Base-by-base conservation (phyloP, 2,113 vertebrate genomes). In the Festucalex cinctus region DNA sequence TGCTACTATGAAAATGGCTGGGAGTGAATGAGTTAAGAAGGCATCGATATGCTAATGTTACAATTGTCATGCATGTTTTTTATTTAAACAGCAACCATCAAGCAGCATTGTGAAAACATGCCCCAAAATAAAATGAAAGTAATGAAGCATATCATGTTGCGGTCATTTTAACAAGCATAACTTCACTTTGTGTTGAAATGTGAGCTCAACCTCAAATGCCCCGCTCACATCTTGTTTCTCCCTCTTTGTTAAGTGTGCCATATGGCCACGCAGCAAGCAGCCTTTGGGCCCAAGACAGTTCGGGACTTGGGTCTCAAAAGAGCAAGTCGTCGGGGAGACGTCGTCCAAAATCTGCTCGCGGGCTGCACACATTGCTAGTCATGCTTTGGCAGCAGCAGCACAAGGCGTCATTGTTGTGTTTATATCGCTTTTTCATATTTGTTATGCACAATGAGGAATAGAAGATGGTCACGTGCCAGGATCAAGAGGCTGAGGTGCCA, bases 221-320 rank as follows among this genome's bases (percentile, higher is more conserved):
- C 64, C 51, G 59, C 43, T 68, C 13, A 48, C 53, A 0, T 53
- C 54, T 69, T 36, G 14, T 69, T 43, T 68, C 73, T 58, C 37
- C 7, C 68, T 26, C 44, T 73, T 73, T 36, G 44, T 61, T 66
- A 71, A 71, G 28, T 69, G 65, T 36, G 75, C 80, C 88, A 91
- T 90, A 89, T 90, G 89, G 90, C 1, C 73, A 57, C 83, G 69
- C 88, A 87, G 85, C 84, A 75, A 84, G 90, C 69, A 71, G 68
- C 65, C 63, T 61, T 37, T 43, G 73, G 67, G 68, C 48, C 78
- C 69, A 75, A 71, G 58, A 71, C 73, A 71, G 64, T 22, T 66
- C 61, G 73, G 79, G 65, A 69, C 35, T 82, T 64, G 12, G 64
- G 68, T 73, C 69, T 43, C 54, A 63, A 74, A 82, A 74, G 76